A percentile compares a stretch with the other conserved stretches of the same genome.
Evolutionary conservation across 2,113 vertebrate species (phyloP).

Genomic region (Rynchops niger): DNA sequence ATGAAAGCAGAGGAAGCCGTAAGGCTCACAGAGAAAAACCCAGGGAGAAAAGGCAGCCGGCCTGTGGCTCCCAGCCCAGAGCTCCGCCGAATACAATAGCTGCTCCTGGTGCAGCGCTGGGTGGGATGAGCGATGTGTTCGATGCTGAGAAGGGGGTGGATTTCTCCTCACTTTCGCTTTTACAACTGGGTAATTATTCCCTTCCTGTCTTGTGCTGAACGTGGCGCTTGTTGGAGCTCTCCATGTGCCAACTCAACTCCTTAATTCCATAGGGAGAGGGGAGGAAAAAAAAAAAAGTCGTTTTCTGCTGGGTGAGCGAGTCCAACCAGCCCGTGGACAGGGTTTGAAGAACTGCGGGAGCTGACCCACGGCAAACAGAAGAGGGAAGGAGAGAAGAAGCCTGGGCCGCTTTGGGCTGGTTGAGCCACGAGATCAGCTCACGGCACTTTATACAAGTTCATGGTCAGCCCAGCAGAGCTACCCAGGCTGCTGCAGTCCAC

Average conservation of each 20-base stretch:
- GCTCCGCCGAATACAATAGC: fast-evolving
- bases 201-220: background rate
- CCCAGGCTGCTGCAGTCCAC: background rate
- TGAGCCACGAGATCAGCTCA: background rate
- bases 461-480: background rate
- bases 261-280: background rate
- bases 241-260: background rate
- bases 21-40: background rate
- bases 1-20: background rate
- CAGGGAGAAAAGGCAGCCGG: background rate
- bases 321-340: background rate
- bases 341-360: background rate
- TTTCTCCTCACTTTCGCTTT: background rate
- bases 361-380: background rate
- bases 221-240: background rate
- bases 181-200: background rate
- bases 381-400: background rate
- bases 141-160: background rate
- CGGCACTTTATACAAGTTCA: fast-evolving
- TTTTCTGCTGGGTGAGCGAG: background rate
- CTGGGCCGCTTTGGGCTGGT: background rate
- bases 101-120: background rate
- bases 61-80: background rate
- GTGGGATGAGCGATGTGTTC: background rate
- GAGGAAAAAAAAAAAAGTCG: no score